Conservation (phyloP, 2,888 invertebrate genomes). For the Prenolepis imparis region DNA sequence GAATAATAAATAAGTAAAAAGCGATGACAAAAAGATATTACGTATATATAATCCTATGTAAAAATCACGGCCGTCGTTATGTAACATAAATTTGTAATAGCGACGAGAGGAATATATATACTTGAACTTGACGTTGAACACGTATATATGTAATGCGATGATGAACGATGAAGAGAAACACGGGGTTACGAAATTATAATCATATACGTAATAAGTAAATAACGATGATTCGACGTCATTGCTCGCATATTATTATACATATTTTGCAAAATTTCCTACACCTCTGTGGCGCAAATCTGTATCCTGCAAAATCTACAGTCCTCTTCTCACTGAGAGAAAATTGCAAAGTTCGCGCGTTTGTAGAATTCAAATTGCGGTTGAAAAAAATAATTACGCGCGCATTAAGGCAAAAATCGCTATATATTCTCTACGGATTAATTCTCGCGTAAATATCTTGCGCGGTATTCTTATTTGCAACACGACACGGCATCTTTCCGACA, state of each 20-base stretch:
- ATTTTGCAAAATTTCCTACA: slow-evolving; percentile 40
- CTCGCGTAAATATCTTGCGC: background rate
- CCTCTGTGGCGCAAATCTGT: background rate
- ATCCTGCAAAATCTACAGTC: slow-evolving; percentile 25
- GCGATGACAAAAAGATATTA: slow-evolving; percentile 2
- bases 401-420: slow-evolving; percentile 44
- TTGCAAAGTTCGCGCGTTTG: slow-evolving; percentile 2
- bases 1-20: slow-evolving; percentile 32
- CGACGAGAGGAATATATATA: background rate
- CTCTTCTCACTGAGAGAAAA: slow-evolving; percentile 62
- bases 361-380: background rate
- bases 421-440: slow-evolving; percentile 14
- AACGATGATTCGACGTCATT: slow-evolving; percentile 23
- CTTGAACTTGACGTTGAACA: background rate
- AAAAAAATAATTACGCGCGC: slow-evolving; percentile 19
- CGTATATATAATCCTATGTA: background rate
- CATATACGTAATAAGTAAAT: slow-evolving; percentile 7
- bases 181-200: background rate
- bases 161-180: background rate
- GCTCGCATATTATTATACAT: slow-evolving; percentile 51
- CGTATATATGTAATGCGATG: background rate
- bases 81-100: slow-evolving; percentile 7
- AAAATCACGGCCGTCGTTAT: slow-evolving; percentile 5
- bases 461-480: background rate
- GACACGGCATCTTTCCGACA: slow-evolving; percentile 5